Conservation (phyloP, 2,888 invertebrate genomes). For the Dendrolimus pini region DNA sequence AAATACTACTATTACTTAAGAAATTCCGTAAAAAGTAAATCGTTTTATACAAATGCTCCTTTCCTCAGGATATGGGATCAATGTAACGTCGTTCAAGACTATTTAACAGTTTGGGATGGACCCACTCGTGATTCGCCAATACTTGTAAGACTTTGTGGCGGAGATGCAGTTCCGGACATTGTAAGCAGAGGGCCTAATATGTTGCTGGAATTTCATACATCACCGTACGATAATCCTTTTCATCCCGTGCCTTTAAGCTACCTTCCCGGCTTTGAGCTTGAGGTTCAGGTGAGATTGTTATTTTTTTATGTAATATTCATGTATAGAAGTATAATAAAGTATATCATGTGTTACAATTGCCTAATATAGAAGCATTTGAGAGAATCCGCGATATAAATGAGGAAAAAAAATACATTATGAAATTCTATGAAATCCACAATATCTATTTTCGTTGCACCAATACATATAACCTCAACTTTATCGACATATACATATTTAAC, state of each 20-base stretch:
- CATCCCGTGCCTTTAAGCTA: constrained; percentile 87
- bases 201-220: constrained; percentile 88
- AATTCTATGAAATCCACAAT: too few species aligned
- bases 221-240: constrained; percentile 88
- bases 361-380: too few species aligned
- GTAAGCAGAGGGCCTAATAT: constrained; percentile 86
- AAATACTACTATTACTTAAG: too few species aligned
- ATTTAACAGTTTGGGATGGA: constrained; percentile 89
- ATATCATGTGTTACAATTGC: too few species aligned
- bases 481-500: too few species aligned
- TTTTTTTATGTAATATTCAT: constrained; percentile 14
- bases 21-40: too few species aligned
- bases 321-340: neutral
- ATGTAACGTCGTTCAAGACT: constrained; percentile 89
- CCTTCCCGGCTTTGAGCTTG: constrained; percentile 87
- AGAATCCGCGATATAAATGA: too few species aligned
- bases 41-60: too few species aligned
- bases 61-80: constrained; percentile 84
- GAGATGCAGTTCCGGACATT: constrained; percentile 88
- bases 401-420: too few species aligned
- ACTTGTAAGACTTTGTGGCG: constrained; percentile 87
- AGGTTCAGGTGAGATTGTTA: constrained; percentile 80
- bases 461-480: too few species aligned
- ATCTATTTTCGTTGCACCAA: too few species aligned
- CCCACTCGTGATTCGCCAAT: constrained; percentile 82